Evolutionary conservation across 2,888 invertebrate species (phyloP), one percentile per base, ranked within the genome.

Genomic region (Mythimna loreyi): DNA sequence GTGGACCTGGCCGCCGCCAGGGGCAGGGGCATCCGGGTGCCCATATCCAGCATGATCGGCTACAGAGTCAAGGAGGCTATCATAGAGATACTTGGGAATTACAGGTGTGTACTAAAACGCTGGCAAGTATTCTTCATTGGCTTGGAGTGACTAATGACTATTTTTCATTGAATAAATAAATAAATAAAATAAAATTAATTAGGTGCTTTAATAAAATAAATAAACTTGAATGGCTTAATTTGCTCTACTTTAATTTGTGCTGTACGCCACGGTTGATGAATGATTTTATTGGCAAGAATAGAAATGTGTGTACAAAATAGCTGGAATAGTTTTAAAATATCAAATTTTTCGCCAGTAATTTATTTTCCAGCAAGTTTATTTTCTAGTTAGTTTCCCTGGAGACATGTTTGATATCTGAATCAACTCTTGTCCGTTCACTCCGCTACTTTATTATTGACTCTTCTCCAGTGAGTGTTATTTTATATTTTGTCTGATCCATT

Each of bases 1-100:
- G 78, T 86, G 33, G 86, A 89, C 58, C 52, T 85, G 13, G 81
- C 83, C 5, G 85, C 72, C 7, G 55, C 76, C 8, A 79, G 85
- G 43, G 90, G 89, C 0, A 80, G 81, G 13, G 91, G 88, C 2
- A 60, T 87, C 30, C 80, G 81, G 28, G 86, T 92, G 6, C 86
- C 88, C 23, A 77, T 85, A 43, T 80, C 82, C 3, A 79, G 16
- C 30, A 52, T 56, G 61, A 49, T 92, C 2, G 84, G 90, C 0
- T 78, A 82, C 71, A 85, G 80, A 25, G 68, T 92, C 0, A 84
- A 85, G 28, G 84, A 85, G 11, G 91, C 90, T 9, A 66, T 92
- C 3, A 70, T 86, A 33, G 85, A 88, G 68, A 81, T 91, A 23
- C 79, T 91, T 7, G 79, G 77, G 4, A 88, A 92, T 71, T 64